Evolutionary conservation across 1,140 invertebrate genomes (phyloP).

Genomic region (Hylaeus anthracinus): DNA sequence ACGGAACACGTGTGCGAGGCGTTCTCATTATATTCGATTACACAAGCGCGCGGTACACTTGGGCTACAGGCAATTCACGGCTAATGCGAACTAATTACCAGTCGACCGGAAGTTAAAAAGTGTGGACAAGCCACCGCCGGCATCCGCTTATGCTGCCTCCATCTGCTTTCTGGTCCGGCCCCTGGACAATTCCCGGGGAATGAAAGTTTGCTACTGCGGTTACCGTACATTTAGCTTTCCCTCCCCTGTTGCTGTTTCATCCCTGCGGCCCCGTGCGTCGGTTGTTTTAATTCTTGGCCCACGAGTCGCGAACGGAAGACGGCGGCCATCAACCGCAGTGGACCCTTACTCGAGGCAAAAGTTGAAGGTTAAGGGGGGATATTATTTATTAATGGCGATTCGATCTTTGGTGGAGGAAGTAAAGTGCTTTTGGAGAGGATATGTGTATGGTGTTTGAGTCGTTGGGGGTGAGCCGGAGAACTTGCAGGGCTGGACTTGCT

Average conservation of each 20-base stretch:
- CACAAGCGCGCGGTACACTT: background rate
- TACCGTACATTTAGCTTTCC: constrained; percentile 17
- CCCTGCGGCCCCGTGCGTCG: background rate
- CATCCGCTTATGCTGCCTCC: constrained; percentile 30
- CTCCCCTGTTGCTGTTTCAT: constrained; percentile 13
- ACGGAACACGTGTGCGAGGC: background rate
- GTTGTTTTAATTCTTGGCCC: background rate
- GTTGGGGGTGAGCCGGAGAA: too few species aligned
- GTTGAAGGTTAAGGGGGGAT: too few species aligned
- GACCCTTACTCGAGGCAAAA: too few species aligned
- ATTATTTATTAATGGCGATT: too few species aligned
- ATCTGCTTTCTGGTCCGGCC: background rate
- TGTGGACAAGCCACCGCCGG: constrained; percentile 70
- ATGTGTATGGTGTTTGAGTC: too few species aligned
- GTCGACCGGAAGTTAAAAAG: constrained; percentile 76
- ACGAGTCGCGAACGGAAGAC: background rate
- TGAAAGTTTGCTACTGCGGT: constrained; percentile 60
- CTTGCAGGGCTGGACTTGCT: too few species aligned
- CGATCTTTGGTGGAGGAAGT: too few species aligned
- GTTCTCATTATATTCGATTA: constrained; percentile 45
- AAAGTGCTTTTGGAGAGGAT: too few species aligned
- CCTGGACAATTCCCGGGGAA: constrained; percentile 67
- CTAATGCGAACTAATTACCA: constrained; percentile 78
- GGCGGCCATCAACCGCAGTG: too few species aligned
- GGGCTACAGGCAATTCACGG: constrained; percentile 47